Evolutionary conservation across 2,888 invertebrate species (phyloP), one percentile per base, ranked within the genome.

Genomic region (Amorpha juglandis): DNA sequence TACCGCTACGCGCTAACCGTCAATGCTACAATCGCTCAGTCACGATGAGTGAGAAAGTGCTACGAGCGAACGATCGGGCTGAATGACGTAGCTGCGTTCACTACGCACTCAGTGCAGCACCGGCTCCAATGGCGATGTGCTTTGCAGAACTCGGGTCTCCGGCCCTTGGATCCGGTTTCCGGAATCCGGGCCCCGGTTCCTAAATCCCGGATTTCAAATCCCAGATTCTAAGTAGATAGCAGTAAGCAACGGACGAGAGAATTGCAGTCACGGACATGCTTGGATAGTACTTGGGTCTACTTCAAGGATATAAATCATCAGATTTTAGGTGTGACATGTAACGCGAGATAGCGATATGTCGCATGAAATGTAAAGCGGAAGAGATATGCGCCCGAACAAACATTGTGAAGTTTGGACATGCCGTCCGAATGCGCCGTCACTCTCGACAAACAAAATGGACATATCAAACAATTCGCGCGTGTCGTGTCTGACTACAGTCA

Each of bases 11-110:
- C 27, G 42, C 42, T 9, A 7, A 11, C 12, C 45, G 12, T 19
- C 50, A 12, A n/a, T 35, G 63, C 63, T 63, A 63, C 63, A 51
- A 12, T 6, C 51, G 63, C 7, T 51, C 35, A 38, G 38, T 19
- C 51, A 38, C 42, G 35, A 19, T 38, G 16, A 42, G 11, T 38
- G 38, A 58, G 58, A 58, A 58, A 58, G 58, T 42, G 19, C 51
- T 63, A 63, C 51, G 63, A 11, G 21, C 8, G 38, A 11, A 63
- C 6, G n/a, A 27, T 51, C 42, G 19, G 16, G 12, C 1, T 12
- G n/a, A n/a, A n/a, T n/a, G 38, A 16, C 38, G 42, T 58, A 38
- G 16, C 58, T 11, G 14, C 38, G 33, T 27, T 27, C n/a, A 12
- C 1, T 16, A 3, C 45, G 12, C 3, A 16, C 19, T 11, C 42